A percentile compares a stretch with the other conserved stretches of the same genome.
Evolutionary conservation across 2,113 vertebrate species (phyloP).

Genomic region (Axis porcinus): DNA sequence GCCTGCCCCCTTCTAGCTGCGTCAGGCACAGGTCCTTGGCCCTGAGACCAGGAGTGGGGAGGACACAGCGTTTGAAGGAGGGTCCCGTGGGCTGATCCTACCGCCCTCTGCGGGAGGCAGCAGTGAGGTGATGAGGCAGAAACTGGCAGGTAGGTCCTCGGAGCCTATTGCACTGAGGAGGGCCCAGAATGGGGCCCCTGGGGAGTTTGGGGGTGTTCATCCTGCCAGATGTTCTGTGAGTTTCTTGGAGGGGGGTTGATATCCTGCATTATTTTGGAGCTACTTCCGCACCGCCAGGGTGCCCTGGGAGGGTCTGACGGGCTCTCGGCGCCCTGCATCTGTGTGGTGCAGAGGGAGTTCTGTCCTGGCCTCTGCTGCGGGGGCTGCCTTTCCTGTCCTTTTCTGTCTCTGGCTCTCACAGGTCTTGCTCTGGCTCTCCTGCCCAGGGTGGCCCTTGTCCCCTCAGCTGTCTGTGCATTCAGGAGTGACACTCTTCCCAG

Average conservation of each 20-base stretch:
- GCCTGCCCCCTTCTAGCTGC: too few relatives aligned
- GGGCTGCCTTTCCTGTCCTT: neutral
- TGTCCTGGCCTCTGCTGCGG: neutral
- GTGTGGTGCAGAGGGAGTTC: neutral
- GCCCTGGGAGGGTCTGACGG: fast-evolving
- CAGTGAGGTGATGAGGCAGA: neutral
- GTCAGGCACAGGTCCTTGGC: neutral
- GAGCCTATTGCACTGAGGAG: neutral
- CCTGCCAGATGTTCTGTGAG: neutral
- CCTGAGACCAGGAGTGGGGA: neutral
- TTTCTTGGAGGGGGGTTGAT: neutral
- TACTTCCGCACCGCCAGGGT: neutral
- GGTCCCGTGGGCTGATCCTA: neutral
- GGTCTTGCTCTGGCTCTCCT: neutral
- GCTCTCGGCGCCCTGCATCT: fast-evolving
- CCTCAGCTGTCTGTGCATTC: neutral
- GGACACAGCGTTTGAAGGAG: too few relatives aligned
- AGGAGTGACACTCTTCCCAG: neutral
- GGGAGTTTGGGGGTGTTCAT: neutral
- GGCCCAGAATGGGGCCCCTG: too few relatives aligned
- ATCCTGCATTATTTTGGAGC: neutral
- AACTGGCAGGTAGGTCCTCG: neutral
- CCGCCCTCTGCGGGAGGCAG: neutral
- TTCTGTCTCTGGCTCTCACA: neutral
- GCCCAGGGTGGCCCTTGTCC: too few relatives aligned